Conservation (phyloP, 2,797 vertebrate genomes). For the Propithecus deckenii region DNA sequence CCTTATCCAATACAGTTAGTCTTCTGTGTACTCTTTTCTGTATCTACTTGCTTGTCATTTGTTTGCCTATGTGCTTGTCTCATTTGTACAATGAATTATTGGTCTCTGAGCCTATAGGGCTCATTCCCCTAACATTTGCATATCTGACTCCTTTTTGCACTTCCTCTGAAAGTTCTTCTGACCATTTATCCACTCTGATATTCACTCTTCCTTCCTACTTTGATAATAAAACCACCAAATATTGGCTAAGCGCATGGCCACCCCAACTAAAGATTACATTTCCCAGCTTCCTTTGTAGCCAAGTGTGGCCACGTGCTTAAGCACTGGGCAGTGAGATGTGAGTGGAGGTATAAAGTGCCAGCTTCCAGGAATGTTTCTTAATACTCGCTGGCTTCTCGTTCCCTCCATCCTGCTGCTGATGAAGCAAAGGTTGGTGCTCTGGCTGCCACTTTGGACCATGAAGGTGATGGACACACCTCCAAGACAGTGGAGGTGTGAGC, state of each 20-base stretch:
- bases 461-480: background rate
- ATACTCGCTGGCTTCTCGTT: background rate
- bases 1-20: no score
- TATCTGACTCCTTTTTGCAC: background rate
- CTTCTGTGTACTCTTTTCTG: background rate
- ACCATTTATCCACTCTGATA: background rate
- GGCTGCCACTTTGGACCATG: background rate
- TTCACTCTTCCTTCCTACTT: background rate
- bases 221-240: background rate
- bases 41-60: background rate
- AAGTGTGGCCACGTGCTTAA: background rate
- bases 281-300: constrained; percentile 2
- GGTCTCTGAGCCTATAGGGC: background rate
- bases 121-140: background rate
- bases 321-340: background rate
- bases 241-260: background rate
- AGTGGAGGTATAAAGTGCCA: background rate
- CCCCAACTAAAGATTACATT: background rate
- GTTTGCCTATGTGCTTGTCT: background rate
- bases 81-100: background rate
- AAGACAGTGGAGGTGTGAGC: background rate
- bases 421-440: background rate
- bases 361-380: background rate
- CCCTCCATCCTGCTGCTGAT: background rate
- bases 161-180: background rate